Percentiles rank a stretch among this genome's conserved stretches.
phyloP scores from a whole-genome alignment of 1,140 invertebrate species.

The Pemphigus obesinymphae region DNA sequence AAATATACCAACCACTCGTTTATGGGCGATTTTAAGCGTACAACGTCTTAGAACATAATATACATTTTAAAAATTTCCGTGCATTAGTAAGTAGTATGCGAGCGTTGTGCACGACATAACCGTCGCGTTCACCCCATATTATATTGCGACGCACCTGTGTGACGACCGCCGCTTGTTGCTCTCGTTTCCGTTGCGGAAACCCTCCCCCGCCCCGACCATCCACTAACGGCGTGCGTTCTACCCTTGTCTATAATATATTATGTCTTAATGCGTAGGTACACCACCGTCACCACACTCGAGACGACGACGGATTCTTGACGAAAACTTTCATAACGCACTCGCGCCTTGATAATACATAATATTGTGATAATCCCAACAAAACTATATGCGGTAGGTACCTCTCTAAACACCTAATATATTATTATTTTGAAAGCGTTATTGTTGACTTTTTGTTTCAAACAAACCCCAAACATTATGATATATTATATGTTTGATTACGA shows the following conservation, averaged over 20 bases:
- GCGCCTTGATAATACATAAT: not conserved
- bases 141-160: slow-evolving; percentile 27
- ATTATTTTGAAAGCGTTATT: no score
- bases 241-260: not conserved
- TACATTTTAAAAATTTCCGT: not conserved
- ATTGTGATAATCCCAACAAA: not conserved
- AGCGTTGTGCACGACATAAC: not conserved
- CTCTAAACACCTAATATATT: no score
- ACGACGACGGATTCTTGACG: not conserved
- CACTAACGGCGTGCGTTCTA: not conserved
- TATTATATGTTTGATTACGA: no score
- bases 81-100: not conserved
- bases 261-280: not conserved
- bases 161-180: not conserved
- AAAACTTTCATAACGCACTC: not conserved
- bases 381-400: not conserved
- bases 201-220: not conserved
- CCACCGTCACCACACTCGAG: not conserved
- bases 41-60: no score
- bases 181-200: slow-evolving; percentile 34
- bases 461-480: not conserved
- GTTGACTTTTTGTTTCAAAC: no score
- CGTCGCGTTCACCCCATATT: slow-evolving; percentile 15
- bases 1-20: no score
- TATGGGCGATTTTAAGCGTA: no score